Percentiles rank a stretch among this genome's conserved stretches.
These are phyloP conservation scores for Zaprionus lachaisei DNA, from an alignment of 1,140 invertebrate species.

Conservation along the genomic window DNA sequence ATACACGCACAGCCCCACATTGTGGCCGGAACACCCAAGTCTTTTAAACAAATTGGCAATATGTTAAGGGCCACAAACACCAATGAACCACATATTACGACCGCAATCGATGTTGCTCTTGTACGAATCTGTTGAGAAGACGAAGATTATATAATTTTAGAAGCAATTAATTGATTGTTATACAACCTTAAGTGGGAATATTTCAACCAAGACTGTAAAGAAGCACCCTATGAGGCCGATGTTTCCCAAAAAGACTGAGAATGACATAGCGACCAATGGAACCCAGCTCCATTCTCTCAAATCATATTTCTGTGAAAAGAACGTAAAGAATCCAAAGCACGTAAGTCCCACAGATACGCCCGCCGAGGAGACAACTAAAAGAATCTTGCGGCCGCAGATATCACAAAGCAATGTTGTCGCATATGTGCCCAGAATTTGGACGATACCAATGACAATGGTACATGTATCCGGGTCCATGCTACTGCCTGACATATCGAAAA, in stretches of 20 bases:
- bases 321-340: constrained; percentile 52
- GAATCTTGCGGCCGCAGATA: constrained; percentile 53
- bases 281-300: constrained; percentile 65
- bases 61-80: constrained; percentile 70
- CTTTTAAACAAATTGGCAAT: constrained; percentile 66
- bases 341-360: constrained; percentile 56
- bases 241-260: constrained; percentile 70
- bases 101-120: constrained; percentile 39
- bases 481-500: constrained; percentile 86
- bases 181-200: constrained; percentile 71
- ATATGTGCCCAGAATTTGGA: constrained; percentile 84
- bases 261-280: constrained; percentile 66
- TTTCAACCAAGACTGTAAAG: constrained; percentile 69
- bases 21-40: constrained; percentile 64
- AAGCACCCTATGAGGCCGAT: constrained; percentile 74
- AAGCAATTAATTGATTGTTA: neutral
- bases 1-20: constrained; percentile 73
- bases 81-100: constrained; percentile 58
- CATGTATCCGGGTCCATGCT: constrained; percentile 85
- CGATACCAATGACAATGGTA: constrained; percentile 85
- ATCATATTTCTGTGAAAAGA: constrained; percentile 15
- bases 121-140: constrained; percentile 4
- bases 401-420: constrained; percentile 62
- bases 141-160: neutral
- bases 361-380: constrained; percentile 57